These are phyloP conservation scores for Nesidiocoris tenuis DNA, from an alignment of 2,888 invertebrate genomes.

Conservation along the genomic window DNA sequence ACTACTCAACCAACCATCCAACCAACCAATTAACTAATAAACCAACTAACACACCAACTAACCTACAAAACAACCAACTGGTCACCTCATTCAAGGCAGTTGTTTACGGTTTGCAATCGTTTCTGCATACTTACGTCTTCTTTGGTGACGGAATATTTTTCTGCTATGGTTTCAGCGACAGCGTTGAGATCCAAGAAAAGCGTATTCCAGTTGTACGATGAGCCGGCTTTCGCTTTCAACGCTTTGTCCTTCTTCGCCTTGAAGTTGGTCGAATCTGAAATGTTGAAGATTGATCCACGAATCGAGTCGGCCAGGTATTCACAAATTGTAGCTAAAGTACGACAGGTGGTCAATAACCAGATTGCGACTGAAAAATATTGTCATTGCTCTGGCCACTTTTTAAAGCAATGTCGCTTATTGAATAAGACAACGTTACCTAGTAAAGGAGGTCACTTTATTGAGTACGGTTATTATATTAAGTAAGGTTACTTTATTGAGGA, in stretches of 20 bases:
- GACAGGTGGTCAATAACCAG: background rate
- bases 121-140: conserved; percentile 62
- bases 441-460: background rate
- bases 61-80: too few relatives aligned
- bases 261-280: conserved; percentile 33
- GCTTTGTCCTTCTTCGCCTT: conserved; percentile 80
- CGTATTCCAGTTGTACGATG: conserved; percentile 93
- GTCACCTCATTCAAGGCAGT: conserved; percentile 50
- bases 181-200: conserved; percentile 91
- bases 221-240: conserved; percentile 71
- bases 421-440: too few relatives aligned
- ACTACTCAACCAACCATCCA: too few relatives aligned
- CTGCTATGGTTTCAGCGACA: conserved; percentile 86
- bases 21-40: too few relatives aligned
- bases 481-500: too few relatives aligned
- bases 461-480: too few relatives aligned
- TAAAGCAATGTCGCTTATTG: too few relatives aligned
- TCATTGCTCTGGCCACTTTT: too few relatives aligned
- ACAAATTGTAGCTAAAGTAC: too few relatives aligned
- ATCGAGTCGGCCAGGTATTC: too few relatives aligned
- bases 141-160: conserved; percentile 80
- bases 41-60: too few relatives aligned
- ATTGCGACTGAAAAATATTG: background rate
- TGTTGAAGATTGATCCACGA: background rate
- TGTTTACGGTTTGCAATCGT: background rate